Evolutionary conservation across 1,140 invertebrate genomes (phyloP), one percentile per base, ranked within the genome.

Genomic region (Brachionus angularis): DNA sequence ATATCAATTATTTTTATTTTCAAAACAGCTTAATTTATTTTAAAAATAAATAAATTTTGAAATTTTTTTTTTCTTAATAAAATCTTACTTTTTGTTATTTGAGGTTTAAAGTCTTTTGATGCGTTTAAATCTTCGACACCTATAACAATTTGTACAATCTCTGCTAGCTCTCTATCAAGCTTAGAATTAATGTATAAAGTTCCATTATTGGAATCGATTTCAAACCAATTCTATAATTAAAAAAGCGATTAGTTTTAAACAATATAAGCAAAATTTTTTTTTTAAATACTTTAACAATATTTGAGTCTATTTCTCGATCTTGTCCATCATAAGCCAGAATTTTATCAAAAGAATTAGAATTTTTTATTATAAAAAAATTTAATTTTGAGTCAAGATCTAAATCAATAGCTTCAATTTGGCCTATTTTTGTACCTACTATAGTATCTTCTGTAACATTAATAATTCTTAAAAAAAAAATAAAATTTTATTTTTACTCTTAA

Each of bases 161-260:
- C 91, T 1, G 92, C 86, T 76, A 85, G 86, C 82, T 95, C 91
- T 73, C 91, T 83, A 78, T 94, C 91, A 10, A 95, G 75, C 21
- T 87, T 76, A 77, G 85, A 42, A 10, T 36, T 72, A 0, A 73
- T 16, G 33, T 47, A 39, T 3, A 76, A 23, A 16, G 50, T 31
- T n/a, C 75, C 75, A 33, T 39, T 72, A 23, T 25, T 36, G 25
- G 75, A 47, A 70, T 74, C 50, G 16, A 76, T 52, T 25, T 74
- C 73, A 64, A 76, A 73, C 39, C 72, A 27, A 44, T 73, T 58
- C 42, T 69, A 29, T 12, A 47, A 12, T 33, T 36, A 36, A 7
- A 73, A 73, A 1, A 85, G 12, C 16, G 29, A 12, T 50, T 52
- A 52, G 14, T 25, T 29, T 14, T 25, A 14, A 33, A 21, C 33